Base-by-base conservation (phyloP, 2,888 invertebrate genomes). In the Eilema depressum region DNA sequence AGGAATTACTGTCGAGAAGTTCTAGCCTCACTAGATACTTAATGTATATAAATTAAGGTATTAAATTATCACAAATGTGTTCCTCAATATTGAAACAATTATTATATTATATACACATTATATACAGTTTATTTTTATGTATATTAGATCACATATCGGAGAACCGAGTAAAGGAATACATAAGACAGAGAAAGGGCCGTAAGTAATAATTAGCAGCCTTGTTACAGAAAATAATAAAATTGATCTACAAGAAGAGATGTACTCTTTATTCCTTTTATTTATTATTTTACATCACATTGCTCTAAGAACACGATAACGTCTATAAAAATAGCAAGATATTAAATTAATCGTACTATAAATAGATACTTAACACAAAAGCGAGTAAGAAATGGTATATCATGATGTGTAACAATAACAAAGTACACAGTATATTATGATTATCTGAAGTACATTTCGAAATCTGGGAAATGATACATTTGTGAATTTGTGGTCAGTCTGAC, bases 401-500 rank as follows among this genome's bases (percentile, higher is more conserved):
- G 28, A 28, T 28, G 2, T 28, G 2, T 28, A 28, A 2, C 28
- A 28, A 28, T 28, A 3, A 5, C 28, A 28, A 3, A 28, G 28
- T 28, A 28, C 28, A 3, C 7, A 37, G 25, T 10, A 20, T 25
- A 25, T 1, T 61, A n/a, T 20, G 17, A 23, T 17, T 37, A 37
- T 62, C 11, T 5, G 20, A 11, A n/a, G 53, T n/a, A 30, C 56
- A 33, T 25, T 57, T 17, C 11, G 25, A 41, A 20, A 20, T 28
- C 33, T 66, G 56, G n/a, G n/a, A n/a, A n/a, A n/a, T n/a, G n/a
- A n/a, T n/a, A n/a, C n/a, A n/a, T n/a, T n/a, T n/a, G n/a, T n/a
- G n/a, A n/a, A n/a, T n/a, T n/a, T n/a, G n/a, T n/a, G n/a, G 20
- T 28, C 37, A 68, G 57, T 41, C 14, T 37, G 30, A 25, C 69